These are phyloP conservation scores for Colossoma macropomum DNA, from an alignment of 2,113 vertebrate genomes.

Conservation along the genomic window DNA sequence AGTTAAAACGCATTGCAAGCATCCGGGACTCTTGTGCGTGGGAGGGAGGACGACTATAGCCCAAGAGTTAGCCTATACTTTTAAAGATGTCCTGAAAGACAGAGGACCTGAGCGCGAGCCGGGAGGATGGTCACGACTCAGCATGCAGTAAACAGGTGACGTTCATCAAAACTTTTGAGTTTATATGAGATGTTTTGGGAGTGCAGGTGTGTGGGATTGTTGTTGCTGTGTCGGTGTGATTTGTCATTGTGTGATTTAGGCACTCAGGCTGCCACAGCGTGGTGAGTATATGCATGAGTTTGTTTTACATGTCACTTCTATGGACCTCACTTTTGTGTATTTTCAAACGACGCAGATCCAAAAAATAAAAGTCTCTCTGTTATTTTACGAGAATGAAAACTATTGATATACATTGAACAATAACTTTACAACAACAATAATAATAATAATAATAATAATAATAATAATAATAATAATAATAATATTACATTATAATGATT, in stretches of 20 bases:
- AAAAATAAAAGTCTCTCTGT: too few relatives aligned
- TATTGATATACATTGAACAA: too few relatives aligned
- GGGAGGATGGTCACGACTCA: slow-evolving; percentile 15
- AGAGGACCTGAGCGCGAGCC: slow-evolving; percentile 13
- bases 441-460: too few relatives aligned
- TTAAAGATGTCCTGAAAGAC: slow-evolving; percentile 11
- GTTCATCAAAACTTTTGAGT: neutral
- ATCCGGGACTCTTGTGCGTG: slow-evolving; percentile 23
- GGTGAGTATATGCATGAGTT: neutral
- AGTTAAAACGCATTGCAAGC: slow-evolving; percentile 7
- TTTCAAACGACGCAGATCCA: too few relatives aligned
- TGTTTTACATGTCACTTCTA: neutral
- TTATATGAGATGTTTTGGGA: neutral
- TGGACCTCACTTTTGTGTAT: neutral
- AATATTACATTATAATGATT: too few relatives aligned
- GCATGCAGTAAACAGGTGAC: neutral
- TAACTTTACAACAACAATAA: too few relatives aligned
- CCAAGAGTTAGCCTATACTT: slow-evolving; percentile 20
- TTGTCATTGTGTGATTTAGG: neutral
- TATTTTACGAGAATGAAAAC: too few relatives aligned
- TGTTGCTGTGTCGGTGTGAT: neutral
- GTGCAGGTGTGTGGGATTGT: neutral
- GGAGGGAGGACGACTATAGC: slow-evolving; percentile 25
- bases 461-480: neutral
- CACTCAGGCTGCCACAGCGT: neutral